Base-by-base conservation (phyloP, 2,113 vertebrate genomes). In the Corydoras sp. region DNA sequence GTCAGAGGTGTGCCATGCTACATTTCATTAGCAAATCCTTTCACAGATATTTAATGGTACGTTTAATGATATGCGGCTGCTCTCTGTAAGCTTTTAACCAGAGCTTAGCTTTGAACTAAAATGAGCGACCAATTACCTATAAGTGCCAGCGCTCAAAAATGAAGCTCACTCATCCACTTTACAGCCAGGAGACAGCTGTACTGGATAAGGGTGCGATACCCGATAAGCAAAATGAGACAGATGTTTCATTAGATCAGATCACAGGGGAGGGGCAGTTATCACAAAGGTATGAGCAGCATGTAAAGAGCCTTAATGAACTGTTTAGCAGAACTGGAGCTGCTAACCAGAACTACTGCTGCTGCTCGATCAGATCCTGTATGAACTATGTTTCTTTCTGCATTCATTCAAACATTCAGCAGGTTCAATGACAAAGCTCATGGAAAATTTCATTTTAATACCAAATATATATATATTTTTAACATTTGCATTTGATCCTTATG, bases 171-270 rank as follows among this genome's bases (percentile, higher is more conserved):
- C 85, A 83, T 84, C 83, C 82, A 79, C 83, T 81, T 83, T 85
- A 86, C 85, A 72, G 62, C 76, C 87, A 86, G 84, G 81, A 83
- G 81, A 73, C 83, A 82, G 86, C 81, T 81, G 80, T 85, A 84
- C 85, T 88, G 78, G 79, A 77, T 85, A 89, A 88, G 89, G 84
- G 88, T 88, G 91, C 89, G 90, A 86, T 87, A 85, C 84, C 85
- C 76, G 83, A 89, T 88, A 91, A 84, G 85, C 56, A 87, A 89
- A 90, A 91, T 90, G 83, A 91, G 88, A 86, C 86, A 83, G 80
- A 85, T 86, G 89, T 90, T 89, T 89, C 86, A 84, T 86, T 83
- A 87, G 84, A 87, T 85, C 83, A 82, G 85, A 86, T 88, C 86
- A 87, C 50, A 30, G 10, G 29, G 89, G 88, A 24, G 88, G 48